These are phyloP conservation scores for Oscheius sp. DNA, from an alignment of 1,140 invertebrate species.

Conservation along the genomic window DNA sequence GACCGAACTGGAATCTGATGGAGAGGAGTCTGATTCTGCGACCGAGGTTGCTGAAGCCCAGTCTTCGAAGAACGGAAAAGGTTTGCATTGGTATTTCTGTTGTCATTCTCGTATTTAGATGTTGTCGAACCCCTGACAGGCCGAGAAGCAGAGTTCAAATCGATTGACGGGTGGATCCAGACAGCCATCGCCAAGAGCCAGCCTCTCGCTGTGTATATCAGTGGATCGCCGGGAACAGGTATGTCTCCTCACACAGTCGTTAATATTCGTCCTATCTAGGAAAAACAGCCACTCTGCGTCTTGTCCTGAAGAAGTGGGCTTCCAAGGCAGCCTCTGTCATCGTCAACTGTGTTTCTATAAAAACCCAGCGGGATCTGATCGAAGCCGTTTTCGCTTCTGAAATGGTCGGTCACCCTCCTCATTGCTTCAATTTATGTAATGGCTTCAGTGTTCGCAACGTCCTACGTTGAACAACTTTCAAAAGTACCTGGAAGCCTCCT, in stretches of 20 bases:
- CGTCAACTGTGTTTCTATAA: slow-evolving; percentile 43
- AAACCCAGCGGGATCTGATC: slow-evolving; percentile 68
- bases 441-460: slow-evolving; percentile 31
- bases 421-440: no score
- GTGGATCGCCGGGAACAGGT: slow-evolving; percentile 90
- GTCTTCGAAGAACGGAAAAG: no score
- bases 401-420: neutral
- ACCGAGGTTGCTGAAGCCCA: no score
- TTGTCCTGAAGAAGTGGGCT: slow-evolving; percentile 4
- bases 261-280: neutral
- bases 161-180: slow-evolving; percentile 72
- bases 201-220: slow-evolving; percentile 83
- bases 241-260: slow-evolving; percentile 65
- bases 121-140: slow-evolving; percentile 61
- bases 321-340: neutral
- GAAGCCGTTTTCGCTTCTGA: slow-evolving; percentile 56
- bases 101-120: neutral
- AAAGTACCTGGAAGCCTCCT: slow-evolving; percentile 61
- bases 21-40: no score
- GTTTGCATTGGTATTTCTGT: no score
- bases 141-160: slow-evolving; percentile 74
- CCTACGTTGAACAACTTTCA: slow-evolving; percentile 65
- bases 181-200: slow-evolving; percentile 69
- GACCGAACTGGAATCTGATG: no score
- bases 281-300: slow-evolving; percentile 26